Base-by-base conservation (phyloP, 2,113 vertebrate species). In the Aleadryas rufinucha region DNA sequence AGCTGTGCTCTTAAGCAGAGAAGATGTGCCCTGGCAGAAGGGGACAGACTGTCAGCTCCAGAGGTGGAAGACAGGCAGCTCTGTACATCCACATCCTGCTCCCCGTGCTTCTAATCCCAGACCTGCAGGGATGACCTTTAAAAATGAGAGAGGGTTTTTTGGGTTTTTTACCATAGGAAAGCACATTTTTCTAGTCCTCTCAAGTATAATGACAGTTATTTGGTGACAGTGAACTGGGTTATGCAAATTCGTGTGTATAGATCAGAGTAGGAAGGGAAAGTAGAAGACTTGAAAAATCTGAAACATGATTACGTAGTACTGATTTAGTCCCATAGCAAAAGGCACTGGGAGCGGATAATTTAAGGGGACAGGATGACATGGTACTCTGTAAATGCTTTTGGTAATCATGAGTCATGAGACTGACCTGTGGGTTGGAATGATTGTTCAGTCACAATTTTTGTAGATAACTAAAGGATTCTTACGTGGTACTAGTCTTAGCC, bases 61-160 rank as follows among this genome's bases (percentile, higher is more conserved):
- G 72, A 54, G 88, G 50, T 83, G 75, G 64, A 61, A 63, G 68
- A 47, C 0, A 3, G 45, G 59, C 79, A 88, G 90, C 59, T 88
- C 76, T 83, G 16, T 47, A 37, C 64, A 50, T 33, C 23, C 49
- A 4, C 50, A 82, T 63, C 86, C 78, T 61, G 20, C 49, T 77
- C 59, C 53, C 54, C 72, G 54, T 1, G 1, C 45, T 92, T 76
- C 42, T 72, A 44, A 89, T 80, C 50, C 37, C 59, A 90, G 85
- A 91, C 50, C 44, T 63, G 77, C 94, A 87, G 74, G 14, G 49
- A 70, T 92, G 72, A 92, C 89, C 89, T 94, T 94, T 93, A 79
- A 52, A 89, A 84, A 59, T 35, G 3, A 87, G 41, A 77, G 33
- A 47, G 16, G 13, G 4, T 3, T 57, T 53, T 41, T 20, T 7